Base-by-base conservation (phyloP, 2,113 vertebrate genomes). In the Sminthopsis crassicaudata region DNA sequence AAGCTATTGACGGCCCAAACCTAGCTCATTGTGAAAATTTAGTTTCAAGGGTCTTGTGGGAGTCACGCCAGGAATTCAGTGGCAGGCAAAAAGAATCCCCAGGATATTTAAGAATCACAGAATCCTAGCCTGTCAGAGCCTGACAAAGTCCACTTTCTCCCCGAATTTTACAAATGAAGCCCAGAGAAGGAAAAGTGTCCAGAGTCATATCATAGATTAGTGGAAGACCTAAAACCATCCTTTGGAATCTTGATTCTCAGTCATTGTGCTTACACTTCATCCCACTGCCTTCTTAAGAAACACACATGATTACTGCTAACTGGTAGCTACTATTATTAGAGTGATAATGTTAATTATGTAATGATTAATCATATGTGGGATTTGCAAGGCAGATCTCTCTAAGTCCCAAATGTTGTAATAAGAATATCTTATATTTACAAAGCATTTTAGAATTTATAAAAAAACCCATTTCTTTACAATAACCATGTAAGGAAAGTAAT, bases 1-100 rank as follows among this genome's bases (percentile, higher is more conserved):
- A 94, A 93, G 94, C 9, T 90, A 93, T 27, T 42, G 91, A 54
- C 90, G 92, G 55, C 36, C 60, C 23, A 67, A 91, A 36, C 89
- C 52, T 55, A 90, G 50, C 42, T 90, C 50, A 6, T 16, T 2
- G 11, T 12, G 60, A 94, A 89, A 53, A 48, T 3, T 30, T 92
- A 89, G 60, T 52, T 53, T 67, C 53, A 42, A 55, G 93, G 91
- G 27, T 23, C 50, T 96, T 91, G 51, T 88, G 19, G 92, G 95
- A 94, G 26, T 36, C 92, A 23, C 46, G 54, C 19, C n/a, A 27
- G 36, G 90, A 92, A 4, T 30, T 53, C 53, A 51, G 84, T 94
- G 42, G 0, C 50, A 88, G 53, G 50, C 1, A n/a, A 88, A 53
- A 53, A 60, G 46, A 42, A 2, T 27, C 22, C 8, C 52, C 3